Base-by-base conservation (phyloP, 2,797 vertebrate species). In the Varecia variegata region DNA sequence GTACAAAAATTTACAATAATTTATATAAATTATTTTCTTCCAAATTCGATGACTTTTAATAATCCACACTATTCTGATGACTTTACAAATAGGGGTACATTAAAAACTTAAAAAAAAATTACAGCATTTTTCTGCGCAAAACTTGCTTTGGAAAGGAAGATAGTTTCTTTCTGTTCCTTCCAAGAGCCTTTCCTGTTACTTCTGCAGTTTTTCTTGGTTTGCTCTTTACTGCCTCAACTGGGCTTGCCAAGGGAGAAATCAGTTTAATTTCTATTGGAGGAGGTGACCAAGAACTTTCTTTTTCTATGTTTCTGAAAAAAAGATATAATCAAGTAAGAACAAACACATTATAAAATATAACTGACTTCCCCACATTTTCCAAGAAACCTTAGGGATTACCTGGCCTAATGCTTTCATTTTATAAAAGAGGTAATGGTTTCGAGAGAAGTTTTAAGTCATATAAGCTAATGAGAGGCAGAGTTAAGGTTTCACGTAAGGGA, bases 41-140 rank as follows among this genome's bases (percentile, higher is more conserved):
- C 98, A 99, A 98, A 99, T 98, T 98, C 98, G 97, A 98, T 97
- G 95, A 95, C 95, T 98, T 98, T 98, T 97, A 98, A 96, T 98
- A 98, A 98, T 95, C 97, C 98, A 97, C 96, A 98, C 97, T 98
- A 97, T 98, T 98, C 45, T 97, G 98, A 98, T 98, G 98, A 98
- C 97, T 98, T 98, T 98, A 98, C 94, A 99, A 98, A 98, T 54
- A 97, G 97, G 98, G 98, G 96, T 98, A 97, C 96, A 98, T 98
- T 98, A 98, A 97, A 98, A 97, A 96, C 93, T 95, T 97, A 97
- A 98, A 92, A 88, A 92, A 93, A 84, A 98, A 97, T 98, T 98
- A 99, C 81, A 99, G 98, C 98, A 99, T 99, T 99, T 99, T 99
- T 98, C 99, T 99, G 96, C 99, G 98, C 7, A 99, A 99, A 96